A percentile compares a stretch with the other conserved stretches of the same genome.
These are phyloP conservation scores for Drosophila setosimentum DNA, from an alignment of 2,888 invertebrate species.

Conservation along the genomic window DNA sequence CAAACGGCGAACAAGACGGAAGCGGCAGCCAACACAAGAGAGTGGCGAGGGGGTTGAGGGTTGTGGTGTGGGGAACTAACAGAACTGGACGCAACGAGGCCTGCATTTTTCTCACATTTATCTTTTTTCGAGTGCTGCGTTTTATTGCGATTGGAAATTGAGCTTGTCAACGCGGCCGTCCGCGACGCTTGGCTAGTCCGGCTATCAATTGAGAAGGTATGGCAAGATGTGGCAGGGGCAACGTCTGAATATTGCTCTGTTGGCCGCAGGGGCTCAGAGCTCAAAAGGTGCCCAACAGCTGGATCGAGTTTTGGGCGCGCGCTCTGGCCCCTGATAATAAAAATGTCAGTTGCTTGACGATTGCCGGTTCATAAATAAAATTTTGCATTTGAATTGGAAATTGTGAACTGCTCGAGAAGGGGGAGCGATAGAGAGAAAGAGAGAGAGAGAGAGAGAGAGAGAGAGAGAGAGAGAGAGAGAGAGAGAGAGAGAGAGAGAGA, in stretches of 20 bases:
- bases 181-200: constrained; percentile 72
- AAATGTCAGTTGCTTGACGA: constrained; percentile 81
- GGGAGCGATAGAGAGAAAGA: background rate
- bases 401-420: constrained; percentile 30
- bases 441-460: too few relatives aligned
- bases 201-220: constrained; percentile 33
- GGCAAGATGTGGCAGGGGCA: constrained; percentile 5
- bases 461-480: background rate
- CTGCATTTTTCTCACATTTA: constrained; percentile 82
- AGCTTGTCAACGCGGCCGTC: constrained; percentile 77
- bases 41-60: background rate
- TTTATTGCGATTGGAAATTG: constrained; percentile 81
- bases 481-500: background rate
- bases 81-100: constrained; percentile 49
- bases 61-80: background rate
- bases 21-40: constrained; percentile 15
- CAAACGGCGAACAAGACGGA: constrained; percentile 35
- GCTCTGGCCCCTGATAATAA: constrained; percentile 78
- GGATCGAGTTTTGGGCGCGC: constrained; percentile 69
- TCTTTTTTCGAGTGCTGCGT: constrained; percentile 79
- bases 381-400: constrained; percentile 76
- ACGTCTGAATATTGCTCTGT: constrained; percentile 10
- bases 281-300: constrained; percentile 62
- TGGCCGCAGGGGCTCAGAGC: constrained; percentile 23
- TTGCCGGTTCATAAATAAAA: constrained; percentile 82